phyloP scores from a whole-genome alignment of 2,113 vertebrate genomes.

The Pteronura brasiliensis region DNA sequence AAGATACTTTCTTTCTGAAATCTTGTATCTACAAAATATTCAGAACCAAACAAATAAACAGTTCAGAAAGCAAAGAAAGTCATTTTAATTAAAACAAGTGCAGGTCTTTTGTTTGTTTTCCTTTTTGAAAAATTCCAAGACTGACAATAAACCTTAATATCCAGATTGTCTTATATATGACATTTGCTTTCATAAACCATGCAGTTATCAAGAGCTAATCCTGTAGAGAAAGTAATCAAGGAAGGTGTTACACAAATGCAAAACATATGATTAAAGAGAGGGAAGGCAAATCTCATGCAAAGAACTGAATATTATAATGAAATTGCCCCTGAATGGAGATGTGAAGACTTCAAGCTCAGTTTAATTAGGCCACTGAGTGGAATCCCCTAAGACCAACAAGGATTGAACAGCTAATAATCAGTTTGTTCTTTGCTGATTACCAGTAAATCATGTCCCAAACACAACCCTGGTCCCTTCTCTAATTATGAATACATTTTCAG shows the following conservation, averaged over 20 bases:
- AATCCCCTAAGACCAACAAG: conserved; percentile 90
- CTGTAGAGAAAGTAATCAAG: conserved; percentile 90
- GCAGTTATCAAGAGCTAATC: conserved; percentile 87
- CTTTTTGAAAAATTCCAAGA: conserved; percentile 65
- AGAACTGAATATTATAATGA: conserved; percentile 83
- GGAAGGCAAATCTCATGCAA: conserved; percentile 83
- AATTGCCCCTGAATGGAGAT: conserved; percentile 86
- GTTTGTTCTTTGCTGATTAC: conserved; percentile 95
- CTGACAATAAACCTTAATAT: conserved; percentile 77
- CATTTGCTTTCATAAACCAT: conserved; percentile 87
- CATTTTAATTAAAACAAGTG: conserved; percentile 76
- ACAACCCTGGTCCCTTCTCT: conserved; percentile 80
- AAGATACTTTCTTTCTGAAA: neutral
- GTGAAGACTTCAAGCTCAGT: conserved; percentile 83
- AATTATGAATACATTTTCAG: conserved; percentile 85
- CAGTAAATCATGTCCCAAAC: conserved; percentile 92
- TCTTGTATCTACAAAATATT: conserved; percentile 34
- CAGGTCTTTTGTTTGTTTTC: conserved; percentile 57
- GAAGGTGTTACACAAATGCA: conserved; percentile 88
- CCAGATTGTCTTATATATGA: conserved; percentile 81
- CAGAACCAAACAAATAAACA: conserved; percentile 51
- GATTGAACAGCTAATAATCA: conserved; percentile 93
- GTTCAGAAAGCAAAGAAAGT: conserved; percentile 57
- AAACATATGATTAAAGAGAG: conserved; percentile 89
- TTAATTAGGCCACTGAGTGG: conserved; percentile 90